Evolutionary conservation across 2,888 invertebrate genomes (phyloP).

Genomic region (Autographa pulchrina): DNA sequence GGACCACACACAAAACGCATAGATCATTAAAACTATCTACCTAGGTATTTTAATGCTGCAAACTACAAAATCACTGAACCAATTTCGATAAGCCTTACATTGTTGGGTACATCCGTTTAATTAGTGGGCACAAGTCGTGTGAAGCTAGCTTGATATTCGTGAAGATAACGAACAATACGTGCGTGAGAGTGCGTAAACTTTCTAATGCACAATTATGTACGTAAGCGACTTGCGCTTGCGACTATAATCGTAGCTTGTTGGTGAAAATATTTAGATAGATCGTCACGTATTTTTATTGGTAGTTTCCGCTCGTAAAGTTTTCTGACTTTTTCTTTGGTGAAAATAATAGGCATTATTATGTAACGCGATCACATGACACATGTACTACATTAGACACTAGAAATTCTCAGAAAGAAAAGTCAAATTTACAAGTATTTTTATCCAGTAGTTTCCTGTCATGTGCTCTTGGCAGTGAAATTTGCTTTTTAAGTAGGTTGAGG

Average conservation of each 20-base stretch:
- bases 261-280: conserved; percentile 55
- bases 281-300: conserved; percentile 2
- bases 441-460: conserved; percentile 24
- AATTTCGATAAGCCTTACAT: conserved; percentile 62
- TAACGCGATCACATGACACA: not conserved
- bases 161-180: conserved; percentile 57
- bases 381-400: too few relatives aligned
- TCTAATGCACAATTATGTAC: conserved; percentile 64
- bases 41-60: conserved; percentile 53
- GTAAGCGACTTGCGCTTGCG: conserved; percentile 33
- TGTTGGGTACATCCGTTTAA: conserved; percentile 59
- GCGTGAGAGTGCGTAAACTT: conserved; percentile 68
- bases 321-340: conserved; percentile 2
- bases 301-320: not conserved
- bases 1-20: conserved; percentile 35
- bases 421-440: conserved; percentile 24
- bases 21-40: conserved; percentile 32
- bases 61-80: conserved; percentile 62
- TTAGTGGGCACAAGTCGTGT: conserved; percentile 62
- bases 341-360: not conserved
- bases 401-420: conserved; percentile 17
- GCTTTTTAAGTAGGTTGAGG: not conserved
- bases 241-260: conserved; percentile 50
- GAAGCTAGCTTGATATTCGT: conserved; percentile 61
- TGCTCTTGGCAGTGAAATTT: conserved; percentile 19